These are phyloP conservation scores for Pseudorhiza aurosa DNA, from an alignment of 30 jellyfish, hydroid and myxozoan genomes.

Conservation along the genomic window DNA sequence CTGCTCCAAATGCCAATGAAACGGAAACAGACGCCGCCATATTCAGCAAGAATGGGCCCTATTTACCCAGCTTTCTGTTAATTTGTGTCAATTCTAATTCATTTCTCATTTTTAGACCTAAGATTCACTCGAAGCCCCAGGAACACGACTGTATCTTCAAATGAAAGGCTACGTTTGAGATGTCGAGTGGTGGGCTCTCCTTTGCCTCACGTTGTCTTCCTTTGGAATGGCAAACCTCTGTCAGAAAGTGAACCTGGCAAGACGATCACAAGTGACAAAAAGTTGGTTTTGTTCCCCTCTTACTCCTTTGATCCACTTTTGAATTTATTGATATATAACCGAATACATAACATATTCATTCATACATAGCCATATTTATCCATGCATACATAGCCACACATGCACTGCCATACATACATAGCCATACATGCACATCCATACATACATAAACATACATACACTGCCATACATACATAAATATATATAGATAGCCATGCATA, in stretches of 20 bases:
- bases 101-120: slow-evolving; percentile 20
- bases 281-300: not conserved
- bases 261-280: slow-evolving; percentile 26
- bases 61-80: too few relatives aligned
- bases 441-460: too few relatives aligned
- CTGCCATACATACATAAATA: too few relatives aligned
- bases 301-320: not conserved
- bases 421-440: too few relatives aligned
- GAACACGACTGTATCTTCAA: slow-evolving; percentile 37
- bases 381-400: too few relatives aligned
- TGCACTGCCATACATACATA: too few relatives aligned
- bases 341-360: too few relatives aligned
- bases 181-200: slow-evolving; percentile 76
- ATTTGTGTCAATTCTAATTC: not conserved
- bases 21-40: too few relatives aligned
- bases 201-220: slow-evolving; percentile 52
- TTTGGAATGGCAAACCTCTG: slow-evolving; percentile 65
- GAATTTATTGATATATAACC: not conserved
- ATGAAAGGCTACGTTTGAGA: slow-evolving; percentile 39
- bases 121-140: slow-evolving; percentile 40
- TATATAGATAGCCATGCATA: too few relatives aligned
- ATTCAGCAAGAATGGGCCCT: too few relatives aligned
- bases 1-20: too few relatives aligned
- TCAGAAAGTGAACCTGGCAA: slow-evolving; percentile 53
- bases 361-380: too few relatives aligned